phyloP scores from a whole-genome alignment of 2,797 vertebrate species.

The Gallinago solitaria region DNA sequence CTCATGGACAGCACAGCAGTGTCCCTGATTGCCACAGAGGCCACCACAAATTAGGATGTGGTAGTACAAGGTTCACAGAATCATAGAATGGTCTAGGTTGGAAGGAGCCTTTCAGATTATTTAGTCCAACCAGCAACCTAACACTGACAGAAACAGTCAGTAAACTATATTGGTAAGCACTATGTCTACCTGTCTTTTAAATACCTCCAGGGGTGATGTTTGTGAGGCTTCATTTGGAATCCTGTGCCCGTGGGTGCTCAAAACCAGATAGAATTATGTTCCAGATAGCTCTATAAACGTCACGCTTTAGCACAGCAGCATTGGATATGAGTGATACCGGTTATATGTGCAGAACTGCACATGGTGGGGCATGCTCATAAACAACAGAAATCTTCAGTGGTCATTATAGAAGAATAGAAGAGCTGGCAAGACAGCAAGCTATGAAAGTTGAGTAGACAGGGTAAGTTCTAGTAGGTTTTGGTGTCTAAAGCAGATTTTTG shows the following conservation, averaged over 20 bases:
- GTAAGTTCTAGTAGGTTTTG: neutral
- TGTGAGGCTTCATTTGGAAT: neutral
- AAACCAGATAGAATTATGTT: neutral
- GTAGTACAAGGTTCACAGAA: neutral
- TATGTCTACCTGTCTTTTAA: too few species aligned
- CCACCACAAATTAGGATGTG: neutral
- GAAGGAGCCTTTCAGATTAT: too few species aligned
- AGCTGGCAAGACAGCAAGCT: neutral
- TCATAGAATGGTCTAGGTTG: too few species aligned
- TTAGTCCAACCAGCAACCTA: too few species aligned
- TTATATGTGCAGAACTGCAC: neutral
- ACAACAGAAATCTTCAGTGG: neutral
- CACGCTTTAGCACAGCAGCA: accelerated
- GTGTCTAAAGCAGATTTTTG: neutral
- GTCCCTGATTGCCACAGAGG: neutral
- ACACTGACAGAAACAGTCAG: too few species aligned
- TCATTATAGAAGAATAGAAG: neutral
- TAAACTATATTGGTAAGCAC: too few species aligned
- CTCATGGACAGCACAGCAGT: neutral
- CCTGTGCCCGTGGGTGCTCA: neutral
- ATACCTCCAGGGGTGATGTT: too few species aligned
- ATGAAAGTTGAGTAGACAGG: neutral
- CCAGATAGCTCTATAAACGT: neutral
- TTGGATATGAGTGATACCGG: neutral
- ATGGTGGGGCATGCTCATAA: neutral